Evolutionary conservation across 92 coral and sea anemone species (phyloP).

Genomic region (Siderastrea siderea): DNA sequence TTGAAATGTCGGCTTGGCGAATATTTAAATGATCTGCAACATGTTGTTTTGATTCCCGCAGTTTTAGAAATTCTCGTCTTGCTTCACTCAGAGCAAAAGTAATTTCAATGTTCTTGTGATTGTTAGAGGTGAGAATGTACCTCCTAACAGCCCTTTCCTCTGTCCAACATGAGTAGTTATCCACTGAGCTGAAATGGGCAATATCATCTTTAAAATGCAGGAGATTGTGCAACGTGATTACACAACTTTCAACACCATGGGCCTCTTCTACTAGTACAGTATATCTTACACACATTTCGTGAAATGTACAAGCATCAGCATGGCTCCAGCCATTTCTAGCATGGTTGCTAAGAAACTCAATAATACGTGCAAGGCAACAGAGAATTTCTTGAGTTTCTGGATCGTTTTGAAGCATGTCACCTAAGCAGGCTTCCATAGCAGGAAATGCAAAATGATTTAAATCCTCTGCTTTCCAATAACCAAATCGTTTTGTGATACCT

Average conservation of each 20-base stretch:
- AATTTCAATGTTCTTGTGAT: constrained; percentile 57
- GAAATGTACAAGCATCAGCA: constrained; percentile 47
- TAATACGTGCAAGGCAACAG: constrained; percentile 51
- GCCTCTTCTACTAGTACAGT: constrained; percentile 51
- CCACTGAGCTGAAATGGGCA: constrained; percentile 39
- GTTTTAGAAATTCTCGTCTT: constrained; percentile 52
- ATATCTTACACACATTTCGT: constrained; percentile 57
- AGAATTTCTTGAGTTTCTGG: constrained; percentile 27
- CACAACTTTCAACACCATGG: constrained; percentile 42
- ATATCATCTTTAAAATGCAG: constrained; percentile 61
- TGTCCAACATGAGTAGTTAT: constrained; percentile 63
- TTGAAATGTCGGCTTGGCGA: no score
- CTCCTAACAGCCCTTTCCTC: constrained; percentile 54
- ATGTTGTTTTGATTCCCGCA: constrained; percentile 18
- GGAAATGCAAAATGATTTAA: no score
- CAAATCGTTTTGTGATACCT: no score
- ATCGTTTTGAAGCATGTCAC: constrained; percentile 29
- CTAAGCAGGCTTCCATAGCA: no score
- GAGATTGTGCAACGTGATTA: constrained; percentile 64
- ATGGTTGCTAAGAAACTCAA: constrained; percentile 49
- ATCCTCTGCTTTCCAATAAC: no score
- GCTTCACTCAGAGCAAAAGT: constrained; percentile 61
- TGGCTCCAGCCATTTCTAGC: constrained; percentile 61
- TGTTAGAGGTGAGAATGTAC: constrained; percentile 49
- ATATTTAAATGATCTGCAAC: no score